A percentile compares a stretch with the other conserved stretches of the same genome.
phyloP scores from a whole-genome alignment of 2,888 invertebrate genomes.

The Syritta pipiens region DNA sequence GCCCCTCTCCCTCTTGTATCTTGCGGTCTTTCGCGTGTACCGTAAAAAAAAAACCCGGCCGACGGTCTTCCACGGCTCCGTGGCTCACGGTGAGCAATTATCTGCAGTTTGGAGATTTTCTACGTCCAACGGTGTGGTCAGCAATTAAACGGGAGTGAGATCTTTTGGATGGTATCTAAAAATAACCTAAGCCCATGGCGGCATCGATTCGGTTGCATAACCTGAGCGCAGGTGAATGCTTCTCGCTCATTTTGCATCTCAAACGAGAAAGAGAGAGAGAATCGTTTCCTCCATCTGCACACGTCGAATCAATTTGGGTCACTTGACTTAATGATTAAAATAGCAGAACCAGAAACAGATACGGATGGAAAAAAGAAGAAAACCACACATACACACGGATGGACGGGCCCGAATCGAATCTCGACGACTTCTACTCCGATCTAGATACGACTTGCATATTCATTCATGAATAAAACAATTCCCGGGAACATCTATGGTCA shows the following conservation, averaged over 20 bases:
- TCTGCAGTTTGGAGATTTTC: constrained; percentile 59
- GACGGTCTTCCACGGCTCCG: constrained; percentile 49
- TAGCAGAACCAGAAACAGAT: constrained; percentile 64
- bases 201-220: constrained; percentile 43
- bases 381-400: constrained; percentile 25
- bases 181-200: constrained; percentile 5
- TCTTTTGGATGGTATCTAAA: constrained; percentile 2
- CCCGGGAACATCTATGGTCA: constrained; percentile 65
- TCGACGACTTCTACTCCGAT: constrained; percentile 42
- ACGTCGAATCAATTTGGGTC: constrained; percentile 65
- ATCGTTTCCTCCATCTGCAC: constrained; percentile 26
- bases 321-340: constrained; percentile 69
- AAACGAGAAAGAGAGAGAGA: constrained; percentile 5
- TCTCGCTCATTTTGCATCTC: constrained; percentile 11
- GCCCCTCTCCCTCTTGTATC: not conserved
- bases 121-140: constrained; percentile 20
- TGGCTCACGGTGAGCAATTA: constrained; percentile 53
- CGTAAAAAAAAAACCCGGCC: constrained; percentile 61
- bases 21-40: constrained; percentile 63
- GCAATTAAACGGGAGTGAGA: no score
- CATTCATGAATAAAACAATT: constrained; percentile 69
- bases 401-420: constrained; percentile 1
- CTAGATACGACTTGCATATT: constrained; percentile 67
- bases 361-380: constrained; percentile 26
- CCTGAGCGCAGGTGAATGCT: not conserved